phyloP scores from a whole-genome alignment of 2,888 invertebrate species.

The Papilio protenor region DNA sequence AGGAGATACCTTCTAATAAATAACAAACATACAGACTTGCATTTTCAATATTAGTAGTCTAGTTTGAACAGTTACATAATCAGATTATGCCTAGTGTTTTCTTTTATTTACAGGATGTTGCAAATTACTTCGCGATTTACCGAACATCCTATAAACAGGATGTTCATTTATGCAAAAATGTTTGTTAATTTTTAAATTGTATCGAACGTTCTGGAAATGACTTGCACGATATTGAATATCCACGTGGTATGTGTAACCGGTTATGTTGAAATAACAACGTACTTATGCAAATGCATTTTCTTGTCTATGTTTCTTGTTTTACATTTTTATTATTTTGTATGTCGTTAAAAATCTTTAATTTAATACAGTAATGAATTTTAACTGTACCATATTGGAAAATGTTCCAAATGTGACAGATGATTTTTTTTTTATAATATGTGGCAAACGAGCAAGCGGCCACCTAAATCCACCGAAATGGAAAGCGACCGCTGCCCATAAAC shows the following conservation, averaged over 20 bases:
- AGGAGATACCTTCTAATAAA: too few species aligned
- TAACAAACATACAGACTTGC: background rate
- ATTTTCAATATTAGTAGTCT: background rate
- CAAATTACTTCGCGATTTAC: background rate
- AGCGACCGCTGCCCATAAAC: too few species aligned
- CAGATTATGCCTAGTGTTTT: background rate
- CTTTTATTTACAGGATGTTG: slow-evolving; percentile 14
- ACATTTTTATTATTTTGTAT: background rate
- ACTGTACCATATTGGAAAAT: background rate
- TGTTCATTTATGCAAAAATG: slow-evolving; percentile 16
- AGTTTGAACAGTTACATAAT: background rate
- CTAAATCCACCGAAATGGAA: too few species aligned
- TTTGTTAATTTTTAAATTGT: slow-evolving; percentile 10
- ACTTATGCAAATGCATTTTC: slow-evolving; percentile 5
- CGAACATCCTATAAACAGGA: slow-evolving; percentile 6
- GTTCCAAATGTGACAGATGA: background rate
- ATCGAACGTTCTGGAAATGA: slow-evolving; percentile 27
- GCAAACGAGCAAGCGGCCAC: too few species aligned
- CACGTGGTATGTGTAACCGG: slow-evolving; percentile 9
- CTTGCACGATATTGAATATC: slow-evolving; percentile 1
- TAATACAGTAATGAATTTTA: background rate
- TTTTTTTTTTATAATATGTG: too few species aligned
- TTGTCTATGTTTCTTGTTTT: background rate
- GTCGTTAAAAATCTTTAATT: background rate
- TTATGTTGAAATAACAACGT: background rate